Evolutionary conservation across 2,888 invertebrate species (phyloP).

Genomic region (Linnaemya tessellans): DNA sequence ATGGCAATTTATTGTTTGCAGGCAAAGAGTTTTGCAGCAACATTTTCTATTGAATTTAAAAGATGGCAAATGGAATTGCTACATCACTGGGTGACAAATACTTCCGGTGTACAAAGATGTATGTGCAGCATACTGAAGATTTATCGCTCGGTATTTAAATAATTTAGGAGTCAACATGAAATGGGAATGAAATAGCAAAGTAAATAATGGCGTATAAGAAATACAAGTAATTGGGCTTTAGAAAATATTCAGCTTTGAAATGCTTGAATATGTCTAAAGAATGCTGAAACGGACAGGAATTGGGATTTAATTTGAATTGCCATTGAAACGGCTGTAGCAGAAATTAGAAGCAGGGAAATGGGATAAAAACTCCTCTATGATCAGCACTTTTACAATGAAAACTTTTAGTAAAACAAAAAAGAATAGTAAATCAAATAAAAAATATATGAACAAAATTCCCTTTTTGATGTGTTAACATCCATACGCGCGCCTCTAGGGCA

Average conservation of each 20-base stretch:
- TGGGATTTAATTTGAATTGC: too few species aligned
- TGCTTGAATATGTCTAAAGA: not conserved
- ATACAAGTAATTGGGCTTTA: not conserved
- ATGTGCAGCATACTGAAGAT: constrained; percentile 9
- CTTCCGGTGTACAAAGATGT: constrained; percentile 28
- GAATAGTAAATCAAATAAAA: too few species aligned
- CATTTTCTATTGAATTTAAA: not conserved
- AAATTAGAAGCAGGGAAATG: too few species aligned
- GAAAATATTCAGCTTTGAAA: not conserved
- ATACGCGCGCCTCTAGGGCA: too few species aligned
- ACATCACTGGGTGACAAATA: constrained; percentile 15
- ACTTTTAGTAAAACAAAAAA: too few species aligned
- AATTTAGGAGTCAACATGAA: not conserved
- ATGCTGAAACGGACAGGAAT: too few species aligned
- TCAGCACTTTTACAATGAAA: too few species aligned
- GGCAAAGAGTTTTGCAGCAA: not conserved
- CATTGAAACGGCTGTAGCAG: too few species aligned
- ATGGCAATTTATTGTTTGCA: not conserved
- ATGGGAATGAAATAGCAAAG: too few species aligned
- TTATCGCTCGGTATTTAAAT: not conserved
- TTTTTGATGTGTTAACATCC: too few species aligned
- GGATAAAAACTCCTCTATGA: too few species aligned
- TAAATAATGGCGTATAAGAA: not conserved
- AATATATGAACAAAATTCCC: too few species aligned
- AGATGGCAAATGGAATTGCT: not conserved